Conservation (phyloP, 2,888 invertebrate species). For the Linyphia triangularis region DNA sequence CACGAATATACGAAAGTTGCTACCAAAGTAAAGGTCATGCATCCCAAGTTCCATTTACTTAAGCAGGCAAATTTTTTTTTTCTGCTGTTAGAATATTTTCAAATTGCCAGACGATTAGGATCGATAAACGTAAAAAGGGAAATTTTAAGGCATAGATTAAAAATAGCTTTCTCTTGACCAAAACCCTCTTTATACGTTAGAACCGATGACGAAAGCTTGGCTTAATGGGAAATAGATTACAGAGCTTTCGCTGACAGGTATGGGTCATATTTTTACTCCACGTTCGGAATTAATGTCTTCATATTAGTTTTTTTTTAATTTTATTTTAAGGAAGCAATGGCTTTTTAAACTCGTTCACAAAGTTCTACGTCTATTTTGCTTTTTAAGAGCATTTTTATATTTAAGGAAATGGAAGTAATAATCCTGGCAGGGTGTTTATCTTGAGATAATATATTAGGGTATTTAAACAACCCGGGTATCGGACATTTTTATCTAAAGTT, state of each 20-base stretch:
- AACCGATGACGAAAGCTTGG: background rate
- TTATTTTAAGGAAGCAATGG: too few species aligned
- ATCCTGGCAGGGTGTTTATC: too few species aligned
- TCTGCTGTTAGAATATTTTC: background rate
- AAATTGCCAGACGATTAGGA: background rate
- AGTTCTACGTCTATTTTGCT: too few species aligned
- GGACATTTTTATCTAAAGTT: too few species aligned
- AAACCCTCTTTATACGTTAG: background rate
- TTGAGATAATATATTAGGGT: too few species aligned
- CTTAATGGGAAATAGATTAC: conserved; percentile 38
- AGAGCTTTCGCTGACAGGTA: background rate
- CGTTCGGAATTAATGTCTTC: conserved; percentile 4
- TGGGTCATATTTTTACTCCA: background rate
- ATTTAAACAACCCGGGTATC: too few species aligned
- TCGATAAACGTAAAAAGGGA: background rate
- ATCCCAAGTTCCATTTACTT: background rate
- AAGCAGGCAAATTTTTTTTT: background rate
- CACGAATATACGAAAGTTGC: background rate
- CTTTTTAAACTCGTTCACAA: too few species aligned
- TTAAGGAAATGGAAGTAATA: too few species aligned
- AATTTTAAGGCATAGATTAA: background rate
- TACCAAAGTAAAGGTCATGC: background rate
- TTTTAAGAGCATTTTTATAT: too few species aligned
- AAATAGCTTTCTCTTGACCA: background rate
- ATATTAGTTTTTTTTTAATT: too few species aligned